A percentile compares a stretch with the other conserved stretches of the same genome.
phyloP scores from a whole-genome alignment of 2,888 invertebrate genomes.

The Lathronympha strigana region DNA sequence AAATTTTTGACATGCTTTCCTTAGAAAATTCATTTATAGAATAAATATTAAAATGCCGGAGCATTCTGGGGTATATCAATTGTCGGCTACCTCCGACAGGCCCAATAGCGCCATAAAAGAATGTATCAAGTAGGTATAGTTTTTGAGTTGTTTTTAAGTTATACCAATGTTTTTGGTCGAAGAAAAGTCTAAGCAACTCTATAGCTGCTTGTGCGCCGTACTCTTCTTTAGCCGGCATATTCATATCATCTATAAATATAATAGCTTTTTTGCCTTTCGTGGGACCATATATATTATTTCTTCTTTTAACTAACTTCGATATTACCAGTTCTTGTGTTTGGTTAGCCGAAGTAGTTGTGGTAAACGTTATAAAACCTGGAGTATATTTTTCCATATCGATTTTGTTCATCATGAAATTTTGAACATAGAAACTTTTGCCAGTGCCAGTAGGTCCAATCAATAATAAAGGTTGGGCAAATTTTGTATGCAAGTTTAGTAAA shows the following conservation, averaged over 20 bases:
- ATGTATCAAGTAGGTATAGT: slow-evolving; percentile 89
- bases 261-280: slow-evolving; percentile 88
- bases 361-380: slow-evolving; percentile 92
- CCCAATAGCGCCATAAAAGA: slow-evolving; percentile 94
- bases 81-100: slow-evolving; percentile 95
- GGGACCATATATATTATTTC: slow-evolving; percentile 91
- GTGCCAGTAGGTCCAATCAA: slow-evolving; percentile 94
- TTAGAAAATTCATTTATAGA: slow-evolving; percentile 95
- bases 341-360: slow-evolving; percentile 91
- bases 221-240: slow-evolving; percentile 92
- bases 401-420: slow-evolving; percentile 88
- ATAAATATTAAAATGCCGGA: slow-evolving; percentile 95
- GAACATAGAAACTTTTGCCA: slow-evolving; percentile 93
- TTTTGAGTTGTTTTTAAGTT: slow-evolving; percentile 93
- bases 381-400: slow-evolving; percentile 88
- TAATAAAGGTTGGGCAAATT: slow-evolving; percentile 86
- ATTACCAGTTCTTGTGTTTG: slow-evolving; percentile 91
- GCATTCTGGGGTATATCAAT: slow-evolving; percentile 92
- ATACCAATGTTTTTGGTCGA: slow-evolving; percentile 95
- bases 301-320: slow-evolving; percentile 87
- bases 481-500: slow-evolving; percentile 89
- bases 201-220: slow-evolving; percentile 95
- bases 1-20: slow-evolving; percentile 95
- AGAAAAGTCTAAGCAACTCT: slow-evolving; percentile 91
- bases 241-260: slow-evolving; percentile 94